A percentile compares a stretch with the other conserved stretches of the same genome.
Evolutionary conservation across 2,797 vertebrate genomes (phyloP).

Genomic region (Hozukius guyotensis): DNA sequence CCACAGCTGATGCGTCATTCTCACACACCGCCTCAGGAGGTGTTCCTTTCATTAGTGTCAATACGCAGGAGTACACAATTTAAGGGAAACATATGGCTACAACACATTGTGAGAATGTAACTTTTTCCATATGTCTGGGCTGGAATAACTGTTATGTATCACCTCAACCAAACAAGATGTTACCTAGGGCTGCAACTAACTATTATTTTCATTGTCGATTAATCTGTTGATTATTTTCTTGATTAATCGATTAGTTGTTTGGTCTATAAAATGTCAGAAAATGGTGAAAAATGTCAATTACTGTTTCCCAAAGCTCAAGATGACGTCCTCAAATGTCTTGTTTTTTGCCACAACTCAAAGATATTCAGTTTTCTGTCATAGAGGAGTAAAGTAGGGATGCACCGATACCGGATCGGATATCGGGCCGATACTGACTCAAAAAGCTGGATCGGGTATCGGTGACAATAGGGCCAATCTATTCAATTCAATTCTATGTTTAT

Average conservation of each 20-base stretch:
- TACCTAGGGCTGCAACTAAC: neutral
- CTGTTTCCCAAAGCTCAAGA: too few species aligned
- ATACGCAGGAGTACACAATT: neutral
- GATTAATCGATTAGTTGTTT: neutral
- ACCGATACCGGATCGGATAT: too few species aligned
- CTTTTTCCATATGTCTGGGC: neutral
- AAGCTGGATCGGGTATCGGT: too few species aligned
- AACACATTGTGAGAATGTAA: neutral
- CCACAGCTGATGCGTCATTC: conserved; percentile 39
- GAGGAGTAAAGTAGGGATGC: too few species aligned
- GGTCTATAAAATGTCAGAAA: too few species aligned
- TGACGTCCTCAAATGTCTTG: too few species aligned
- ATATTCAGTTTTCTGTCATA: too few species aligned
- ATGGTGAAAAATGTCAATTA: too few species aligned
- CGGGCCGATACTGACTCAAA: too few species aligned
- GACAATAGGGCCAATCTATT: too few species aligned
- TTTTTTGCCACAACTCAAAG: too few species aligned
- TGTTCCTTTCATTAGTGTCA: conserved; percentile 1
- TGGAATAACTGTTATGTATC: neutral
- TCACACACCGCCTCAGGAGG: conserved; percentile 24
- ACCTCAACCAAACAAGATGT: neutral
- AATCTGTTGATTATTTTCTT: neutral
- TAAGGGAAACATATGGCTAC: conserved; percentile 1
- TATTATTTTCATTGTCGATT: neutral
- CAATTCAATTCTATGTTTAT: too few species aligned